Percentiles rank a stretch among this genome's conserved stretches.
Evolutionary conservation across 2,888 invertebrate species (phyloP).

Genomic region (Busseola fusca): DNA sequence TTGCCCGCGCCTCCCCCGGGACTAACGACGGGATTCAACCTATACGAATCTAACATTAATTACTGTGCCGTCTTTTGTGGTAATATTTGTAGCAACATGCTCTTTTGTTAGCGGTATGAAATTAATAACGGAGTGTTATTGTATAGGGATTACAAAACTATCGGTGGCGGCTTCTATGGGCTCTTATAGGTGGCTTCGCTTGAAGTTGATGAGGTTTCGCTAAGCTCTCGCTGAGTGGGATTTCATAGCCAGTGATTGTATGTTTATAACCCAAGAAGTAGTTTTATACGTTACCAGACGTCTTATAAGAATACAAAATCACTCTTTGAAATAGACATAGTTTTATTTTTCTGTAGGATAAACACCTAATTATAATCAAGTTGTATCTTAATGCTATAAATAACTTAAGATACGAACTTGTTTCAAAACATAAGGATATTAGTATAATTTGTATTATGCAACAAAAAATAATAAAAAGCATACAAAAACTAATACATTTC

Average conservation of each 20-base stretch:
- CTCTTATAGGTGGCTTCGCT: conserved; percentile 70
- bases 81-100: conserved; percentile 85
- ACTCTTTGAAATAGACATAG: not conserved
- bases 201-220: conserved; percentile 77
- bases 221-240: conserved; percentile 61
- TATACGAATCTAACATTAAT: conserved; percentile 84
- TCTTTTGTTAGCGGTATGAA: conserved; percentile 83
- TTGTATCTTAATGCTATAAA: not conserved
- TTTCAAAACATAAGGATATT: not conserved
- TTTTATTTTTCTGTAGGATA: not conserved
- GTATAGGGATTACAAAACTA: conserved; percentile 79
- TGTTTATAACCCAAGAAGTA: conserved; percentile 19
- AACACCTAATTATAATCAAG: not conserved
- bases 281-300: conserved; percentile 14
- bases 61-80: conserved; percentile 81
- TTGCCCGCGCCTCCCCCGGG: conserved; percentile 76
- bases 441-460: not conserved
- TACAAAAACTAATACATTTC: conserved; percentile 23
- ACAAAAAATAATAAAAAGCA: not conserved
- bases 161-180: conserved; percentile 70
- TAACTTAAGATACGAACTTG: not conserved
- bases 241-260: conserved; percentile 20
- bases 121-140: conserved; percentile 79
- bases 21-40: conserved; percentile 83
- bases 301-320: conserved; percentile 3